These are phyloP conservation scores for Heliconius cydno DNA, from an alignment of 2,888 invertebrate genomes.

Conservation along the genomic window DNA sequence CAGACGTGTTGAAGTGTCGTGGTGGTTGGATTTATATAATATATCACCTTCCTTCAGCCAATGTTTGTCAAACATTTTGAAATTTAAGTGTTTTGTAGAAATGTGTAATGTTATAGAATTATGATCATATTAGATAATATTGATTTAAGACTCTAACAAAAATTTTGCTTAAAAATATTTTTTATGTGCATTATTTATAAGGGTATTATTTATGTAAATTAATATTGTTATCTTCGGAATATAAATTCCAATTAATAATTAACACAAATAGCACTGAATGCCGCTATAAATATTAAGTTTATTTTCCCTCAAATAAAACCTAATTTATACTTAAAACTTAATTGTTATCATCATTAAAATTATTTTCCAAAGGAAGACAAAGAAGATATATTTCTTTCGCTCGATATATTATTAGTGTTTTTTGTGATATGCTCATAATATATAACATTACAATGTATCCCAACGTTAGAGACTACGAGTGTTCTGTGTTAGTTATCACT, in stretches of 20 bases:
- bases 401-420: neutral
- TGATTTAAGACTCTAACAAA: too few species aligned
- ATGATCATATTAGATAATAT: neutral
- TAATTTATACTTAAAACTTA: too few species aligned
- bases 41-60: neutral
- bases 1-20: neutral
- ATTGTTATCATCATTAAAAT: neutral
- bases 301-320: too few species aligned
- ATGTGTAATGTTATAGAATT: neutral
- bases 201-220: too few species aligned
- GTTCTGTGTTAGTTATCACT: neutral
- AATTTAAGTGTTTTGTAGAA: neutral
- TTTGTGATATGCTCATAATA: neutral
- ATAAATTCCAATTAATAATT: too few species aligned
- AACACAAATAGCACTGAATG: too few species aligned
- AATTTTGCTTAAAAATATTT: too few species aligned
- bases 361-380: neutral
- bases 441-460: neutral
- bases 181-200: too few species aligned
- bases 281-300: too few species aligned
- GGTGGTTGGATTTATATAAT: neutral
- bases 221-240: too few species aligned
- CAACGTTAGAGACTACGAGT: slow-evolving; percentile 3
- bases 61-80: slow-evolving; percentile 1
- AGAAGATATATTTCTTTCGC: neutral